phyloP scores from a whole-genome alignment of 2,888 invertebrate genomes.

The Rhabditoides inermis region DNA sequence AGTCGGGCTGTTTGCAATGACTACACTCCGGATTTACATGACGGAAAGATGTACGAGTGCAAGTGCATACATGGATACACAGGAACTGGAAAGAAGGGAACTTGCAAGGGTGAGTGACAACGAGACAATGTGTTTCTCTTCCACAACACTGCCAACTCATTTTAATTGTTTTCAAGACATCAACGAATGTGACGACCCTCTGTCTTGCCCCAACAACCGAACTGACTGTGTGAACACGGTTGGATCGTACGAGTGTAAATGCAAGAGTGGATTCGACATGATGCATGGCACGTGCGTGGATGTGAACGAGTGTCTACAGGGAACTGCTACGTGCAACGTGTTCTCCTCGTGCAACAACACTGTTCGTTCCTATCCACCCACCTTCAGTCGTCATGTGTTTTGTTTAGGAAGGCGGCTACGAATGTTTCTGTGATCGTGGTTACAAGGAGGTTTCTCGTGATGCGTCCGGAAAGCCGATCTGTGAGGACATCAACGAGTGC shows the following conservation, averaged over 20 bases:
- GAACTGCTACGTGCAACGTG: slow-evolving; percentile 7
- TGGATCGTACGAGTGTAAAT: background rate
- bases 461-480: slow-evolving; percentile 5
- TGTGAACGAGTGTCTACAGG: slow-evolving; percentile 4
- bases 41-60: slow-evolving; percentile 3
- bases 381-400: background rate
- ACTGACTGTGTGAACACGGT: background rate
- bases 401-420: slow-evolving; percentile 7
- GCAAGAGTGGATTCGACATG: background rate
- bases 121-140: background rate
- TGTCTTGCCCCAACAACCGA: background rate
- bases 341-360: slow-evolving; percentile 9
- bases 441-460: slow-evolving; percentile 2
- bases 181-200: too few species aligned
- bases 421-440: slow-evolving; percentile 5
- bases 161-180: too few species aligned
- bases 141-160: too few species aligned
- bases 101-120: background rate
- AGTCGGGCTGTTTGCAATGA: slow-evolving; percentile 2
- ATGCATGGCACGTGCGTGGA: slow-evolving; percentile 5
- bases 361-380: background rate
- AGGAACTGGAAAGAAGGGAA: slow-evolving; percentile 4
- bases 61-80: slow-evolving; percentile 1
- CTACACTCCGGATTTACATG: slow-evolving; percentile 4
- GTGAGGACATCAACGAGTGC: slow-evolving; percentile 1